phyloP scores from a whole-genome alignment of 2,113 vertebrate species.

The Hippocampus barbouri region DNA sequence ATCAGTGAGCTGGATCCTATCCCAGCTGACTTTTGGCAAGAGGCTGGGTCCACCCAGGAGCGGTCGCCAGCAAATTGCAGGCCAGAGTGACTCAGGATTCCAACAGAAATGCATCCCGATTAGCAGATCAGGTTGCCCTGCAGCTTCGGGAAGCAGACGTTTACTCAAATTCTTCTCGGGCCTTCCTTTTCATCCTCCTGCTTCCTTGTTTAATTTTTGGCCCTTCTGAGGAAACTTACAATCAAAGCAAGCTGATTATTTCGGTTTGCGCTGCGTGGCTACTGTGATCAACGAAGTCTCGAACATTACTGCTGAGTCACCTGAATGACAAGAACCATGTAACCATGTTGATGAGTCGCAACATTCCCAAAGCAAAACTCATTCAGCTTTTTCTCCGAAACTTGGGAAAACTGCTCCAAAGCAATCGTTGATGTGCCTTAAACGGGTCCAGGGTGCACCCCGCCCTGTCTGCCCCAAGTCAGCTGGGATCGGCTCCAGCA shows the following conservation, averaged over 20 bases:
- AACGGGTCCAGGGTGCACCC: neutral
- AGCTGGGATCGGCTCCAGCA: neutral
- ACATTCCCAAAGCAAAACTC: constrained; percentile 49
- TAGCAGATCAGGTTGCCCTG: neutral
- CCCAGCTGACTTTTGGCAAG: neutral
- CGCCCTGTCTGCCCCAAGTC: neutral
- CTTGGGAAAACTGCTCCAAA: neutral
- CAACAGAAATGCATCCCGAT: neutral
- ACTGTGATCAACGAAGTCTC: constrained; percentile 25
- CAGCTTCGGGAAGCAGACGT: neutral
- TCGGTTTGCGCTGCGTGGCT: constrained; percentile 6
- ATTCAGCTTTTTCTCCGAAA: constrained; percentile 23
- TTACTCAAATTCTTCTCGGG: neutral
- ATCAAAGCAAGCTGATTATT: constrained; percentile 21
- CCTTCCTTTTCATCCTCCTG: neutral
- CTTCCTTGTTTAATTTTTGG: neutral
- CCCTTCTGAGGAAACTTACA: constrained; percentile 1
- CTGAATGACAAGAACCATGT: constrained; percentile 37
- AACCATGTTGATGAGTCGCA: constrained; percentile 53
- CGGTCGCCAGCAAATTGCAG: neutral
- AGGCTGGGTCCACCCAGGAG: neutral
- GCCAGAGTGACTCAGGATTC: neutral
- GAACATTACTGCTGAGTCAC: constrained; percentile 57
- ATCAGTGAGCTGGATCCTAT: neutral
- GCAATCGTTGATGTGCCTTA: neutral